phyloP scores from a whole-genome alignment of 2,888 invertebrate species.

The Ennomos fuscantarius region DNA sequence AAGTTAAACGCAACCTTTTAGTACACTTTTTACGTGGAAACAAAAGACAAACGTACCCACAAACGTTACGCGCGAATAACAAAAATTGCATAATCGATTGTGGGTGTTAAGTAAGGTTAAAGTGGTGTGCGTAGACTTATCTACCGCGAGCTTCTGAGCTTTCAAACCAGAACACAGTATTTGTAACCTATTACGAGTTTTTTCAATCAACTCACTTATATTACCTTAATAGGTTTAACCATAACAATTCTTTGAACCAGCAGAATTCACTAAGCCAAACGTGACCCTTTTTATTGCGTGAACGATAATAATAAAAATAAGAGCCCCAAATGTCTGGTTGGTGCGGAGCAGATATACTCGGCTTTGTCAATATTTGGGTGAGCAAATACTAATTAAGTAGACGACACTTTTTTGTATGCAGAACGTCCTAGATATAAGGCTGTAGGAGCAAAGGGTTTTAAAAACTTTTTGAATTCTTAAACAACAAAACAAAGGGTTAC shows the following conservation, averaged over 20 bases:
- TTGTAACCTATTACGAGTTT: no score
- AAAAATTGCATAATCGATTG: no score
- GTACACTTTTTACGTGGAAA: no score
- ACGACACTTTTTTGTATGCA: slow-evolving; percentile 4
- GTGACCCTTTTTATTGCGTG: slow-evolving; percentile 13
- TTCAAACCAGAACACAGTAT: no score
- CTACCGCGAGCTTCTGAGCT: no score
- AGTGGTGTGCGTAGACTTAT: no score
- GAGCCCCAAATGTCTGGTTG: slow-evolving; percentile 13
- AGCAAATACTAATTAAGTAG: slow-evolving; percentile 35
- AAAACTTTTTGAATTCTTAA: no score
- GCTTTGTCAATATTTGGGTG: slow-evolving; percentile 32
- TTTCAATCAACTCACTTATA: not conserved
- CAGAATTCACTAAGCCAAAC: slow-evolving; percentile 1
- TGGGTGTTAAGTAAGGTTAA: no score
- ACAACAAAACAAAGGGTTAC: no score
- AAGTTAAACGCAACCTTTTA: no score
- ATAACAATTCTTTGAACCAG: slow-evolving; percentile 1
- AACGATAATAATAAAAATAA: slow-evolving; percentile 19
- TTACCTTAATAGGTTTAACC: not conserved
- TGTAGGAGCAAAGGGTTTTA: not conserved
- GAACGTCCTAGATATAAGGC: not conserved
- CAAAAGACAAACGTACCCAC: no score
- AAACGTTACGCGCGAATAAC: no score
- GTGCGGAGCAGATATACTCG: slow-evolving; percentile 17